phyloP scores from a whole-genome alignment of 2,888 invertebrate genomes.

The Aleiodes alternator region DNA sequence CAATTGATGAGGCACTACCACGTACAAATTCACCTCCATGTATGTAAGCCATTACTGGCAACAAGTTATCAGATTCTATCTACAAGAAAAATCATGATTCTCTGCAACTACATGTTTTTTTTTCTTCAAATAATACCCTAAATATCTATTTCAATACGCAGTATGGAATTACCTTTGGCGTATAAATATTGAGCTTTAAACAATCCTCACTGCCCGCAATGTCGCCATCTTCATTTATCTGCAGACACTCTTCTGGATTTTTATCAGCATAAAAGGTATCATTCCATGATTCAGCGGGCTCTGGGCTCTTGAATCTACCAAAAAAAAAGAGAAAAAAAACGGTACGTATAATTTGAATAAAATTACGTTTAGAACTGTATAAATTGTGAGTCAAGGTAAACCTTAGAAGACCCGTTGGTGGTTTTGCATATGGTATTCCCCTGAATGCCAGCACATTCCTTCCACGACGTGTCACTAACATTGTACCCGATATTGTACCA shows the following conservation, averaged over 20 bases:
- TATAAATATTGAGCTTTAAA: slow-evolving; percentile 54
- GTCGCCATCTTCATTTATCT: slow-evolving; percentile 41
- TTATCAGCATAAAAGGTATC: slow-evolving; percentile 50
- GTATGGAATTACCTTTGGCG: slow-evolving; percentile 52
- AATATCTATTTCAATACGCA: neutral
- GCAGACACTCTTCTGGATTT: slow-evolving; percentile 53
- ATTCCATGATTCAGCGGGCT: slow-evolving; percentile 56
- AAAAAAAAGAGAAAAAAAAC: neutral
- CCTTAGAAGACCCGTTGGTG: slow-evolving; percentile 55
- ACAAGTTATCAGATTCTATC: slow-evolving; percentile 42
- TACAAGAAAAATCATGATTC: slow-evolving; percentile 3
- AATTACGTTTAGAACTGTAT: slow-evolving; percentile 10
- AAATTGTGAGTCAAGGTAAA: slow-evolving; percentile 18
- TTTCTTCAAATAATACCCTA: no score
- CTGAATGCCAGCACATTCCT: slow-evolving; percentile 49
- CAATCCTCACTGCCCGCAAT: slow-evolving; percentile 54
- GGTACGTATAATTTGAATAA: neutral
- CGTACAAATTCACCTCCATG: slow-evolving; percentile 55
- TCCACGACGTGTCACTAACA: slow-evolving; percentile 45
- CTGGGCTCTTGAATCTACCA: slow-evolving; percentile 57
- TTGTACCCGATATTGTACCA: slow-evolving; percentile 51
- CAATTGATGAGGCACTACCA: slow-evolving; percentile 47
- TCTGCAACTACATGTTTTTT: neutral
- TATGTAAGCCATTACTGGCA: slow-evolving; percentile 60
- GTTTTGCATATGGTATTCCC: slow-evolving; percentile 58